Evolutionary conservation across 2,113 vertebrate species (phyloP).

Genomic region (Rhea americana): DNA sequence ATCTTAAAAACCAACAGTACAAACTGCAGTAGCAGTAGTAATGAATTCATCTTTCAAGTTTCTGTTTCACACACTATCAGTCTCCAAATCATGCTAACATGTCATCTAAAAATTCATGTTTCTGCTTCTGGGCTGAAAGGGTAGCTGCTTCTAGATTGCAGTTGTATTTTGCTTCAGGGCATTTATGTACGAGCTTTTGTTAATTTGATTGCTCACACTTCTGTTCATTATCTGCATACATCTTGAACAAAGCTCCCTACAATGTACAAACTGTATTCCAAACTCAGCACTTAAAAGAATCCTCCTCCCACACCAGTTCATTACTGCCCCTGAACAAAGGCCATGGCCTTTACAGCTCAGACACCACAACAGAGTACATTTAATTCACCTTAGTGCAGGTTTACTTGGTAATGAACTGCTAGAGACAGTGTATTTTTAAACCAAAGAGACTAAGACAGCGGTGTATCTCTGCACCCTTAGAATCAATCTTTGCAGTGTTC

Average conservation of each 20-base stretch:
- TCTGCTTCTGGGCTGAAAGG: neutral
- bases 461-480: neutral
- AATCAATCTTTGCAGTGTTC: neutral
- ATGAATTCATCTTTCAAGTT: neutral
- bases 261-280: neutral
- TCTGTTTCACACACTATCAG: neutral
- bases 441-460: neutral
- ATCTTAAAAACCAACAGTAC: neutral
- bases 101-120: neutral
- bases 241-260: neutral
- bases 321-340: neutral
- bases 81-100: neutral
- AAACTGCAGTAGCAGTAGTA: neutral
- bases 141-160: neutral
- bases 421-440: neutral
- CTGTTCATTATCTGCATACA: neutral
- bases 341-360: neutral
- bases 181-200: neutral
- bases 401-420: neutral
- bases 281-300: neutral
- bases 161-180: neutral
- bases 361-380: neutral
- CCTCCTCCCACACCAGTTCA: neutral
- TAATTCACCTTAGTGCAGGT: neutral
- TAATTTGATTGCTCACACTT: neutral